Percentiles rank a stretch among this genome's conserved stretches.
These are phyloP conservation scores for Sphaeramia orbicularis DNA, from an alignment of 2,797 vertebrate genomes.

Conservation along the genomic window DNA sequence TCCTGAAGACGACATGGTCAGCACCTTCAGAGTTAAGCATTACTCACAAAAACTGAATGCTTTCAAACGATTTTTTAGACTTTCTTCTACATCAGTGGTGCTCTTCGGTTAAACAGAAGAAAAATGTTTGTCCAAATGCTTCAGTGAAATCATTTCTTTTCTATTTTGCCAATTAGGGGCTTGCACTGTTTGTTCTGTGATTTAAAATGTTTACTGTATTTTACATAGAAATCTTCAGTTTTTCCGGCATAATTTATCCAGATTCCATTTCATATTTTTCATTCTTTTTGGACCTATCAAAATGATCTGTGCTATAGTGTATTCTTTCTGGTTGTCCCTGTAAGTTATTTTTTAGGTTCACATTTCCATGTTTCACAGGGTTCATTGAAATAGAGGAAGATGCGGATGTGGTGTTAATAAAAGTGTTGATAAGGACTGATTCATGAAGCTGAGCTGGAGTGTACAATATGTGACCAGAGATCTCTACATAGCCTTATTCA, in stretches of 20 bases:
- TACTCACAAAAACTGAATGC: constrained; percentile 4
- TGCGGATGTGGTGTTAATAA: constrained; percentile 21
- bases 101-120: constrained; percentile 34
- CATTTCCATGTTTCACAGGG: constrained; percentile 13
- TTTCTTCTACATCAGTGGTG: constrained; percentile 42
- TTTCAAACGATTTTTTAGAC: neutral
- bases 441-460: constrained; percentile 28
- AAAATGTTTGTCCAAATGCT: constrained; percentile 21
- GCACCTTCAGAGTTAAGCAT: constrained; percentile 2
- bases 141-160: constrained; percentile 34
- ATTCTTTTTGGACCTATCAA: constrained; percentile 18
- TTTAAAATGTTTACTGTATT: too few relatives aligned
- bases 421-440: constrained; percentile 22
- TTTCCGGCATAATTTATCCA: constrained; percentile 17
- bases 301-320: neutral
- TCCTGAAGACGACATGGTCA: neutral
- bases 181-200: too few relatives aligned
- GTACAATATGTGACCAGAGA: constrained; percentile 29
- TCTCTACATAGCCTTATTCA: constrained; percentile 55
- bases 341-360: constrained; percentile 26
- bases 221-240: too few relatives aligned
- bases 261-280: constrained; percentile 36
- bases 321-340: constrained; percentile 11
- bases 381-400: constrained; percentile 9
- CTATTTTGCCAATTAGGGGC: constrained; percentile 45